Evolutionary conservation across 2,113 vertebrate species (phyloP).

Genomic region (Accipiter cooperii): DNA sequence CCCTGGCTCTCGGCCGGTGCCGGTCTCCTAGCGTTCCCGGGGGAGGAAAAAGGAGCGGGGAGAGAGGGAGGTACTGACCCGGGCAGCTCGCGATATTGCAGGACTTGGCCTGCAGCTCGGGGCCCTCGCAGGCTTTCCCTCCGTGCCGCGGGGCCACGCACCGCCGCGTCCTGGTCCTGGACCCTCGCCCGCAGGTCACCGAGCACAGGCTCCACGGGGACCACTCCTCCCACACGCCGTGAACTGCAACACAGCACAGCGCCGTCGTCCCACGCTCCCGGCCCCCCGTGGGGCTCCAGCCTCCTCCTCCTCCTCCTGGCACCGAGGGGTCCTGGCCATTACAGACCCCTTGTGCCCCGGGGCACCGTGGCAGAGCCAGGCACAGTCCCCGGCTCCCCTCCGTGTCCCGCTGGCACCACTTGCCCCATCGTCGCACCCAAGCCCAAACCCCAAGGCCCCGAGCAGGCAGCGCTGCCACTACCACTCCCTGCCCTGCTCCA

Average conservation of each 20-base stretch:
- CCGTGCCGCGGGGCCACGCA: slow-evolving; percentile 78
- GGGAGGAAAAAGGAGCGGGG: neutral
- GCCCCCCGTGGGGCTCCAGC: neutral
- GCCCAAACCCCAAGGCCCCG: neutral
- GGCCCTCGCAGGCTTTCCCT: slow-evolving; percentile 81
- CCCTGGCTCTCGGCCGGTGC: neutral
- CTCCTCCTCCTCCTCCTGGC: neutral
- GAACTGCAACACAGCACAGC: slow-evolving; percentile 85
- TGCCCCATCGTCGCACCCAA: fast-evolving
- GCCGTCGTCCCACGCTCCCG: neutral
- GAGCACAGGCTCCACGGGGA: slow-evolving; percentile 96
- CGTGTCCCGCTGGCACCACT: fast-evolving
- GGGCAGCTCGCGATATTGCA: slow-evolving; percentile 91
- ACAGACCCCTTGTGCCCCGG: neutral
- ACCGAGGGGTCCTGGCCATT: neutral
- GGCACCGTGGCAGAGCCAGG: neutral
- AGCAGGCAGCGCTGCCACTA: neutral
- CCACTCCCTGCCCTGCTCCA: neutral
- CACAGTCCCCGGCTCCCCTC: fast-evolving
- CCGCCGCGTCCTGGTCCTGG: slow-evolving; percentile 86
- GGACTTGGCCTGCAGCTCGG: slow-evolving; percentile 88
- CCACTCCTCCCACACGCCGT: slow-evolving; percentile 90
- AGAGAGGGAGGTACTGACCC: slow-evolving; percentile 81
- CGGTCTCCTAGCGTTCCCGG: fast-evolving
- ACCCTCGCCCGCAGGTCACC: slow-evolving; percentile 91